Conservation (phyloP, 92 coral and sea anemone species). For the Pocillopora meandrina region DNA sequence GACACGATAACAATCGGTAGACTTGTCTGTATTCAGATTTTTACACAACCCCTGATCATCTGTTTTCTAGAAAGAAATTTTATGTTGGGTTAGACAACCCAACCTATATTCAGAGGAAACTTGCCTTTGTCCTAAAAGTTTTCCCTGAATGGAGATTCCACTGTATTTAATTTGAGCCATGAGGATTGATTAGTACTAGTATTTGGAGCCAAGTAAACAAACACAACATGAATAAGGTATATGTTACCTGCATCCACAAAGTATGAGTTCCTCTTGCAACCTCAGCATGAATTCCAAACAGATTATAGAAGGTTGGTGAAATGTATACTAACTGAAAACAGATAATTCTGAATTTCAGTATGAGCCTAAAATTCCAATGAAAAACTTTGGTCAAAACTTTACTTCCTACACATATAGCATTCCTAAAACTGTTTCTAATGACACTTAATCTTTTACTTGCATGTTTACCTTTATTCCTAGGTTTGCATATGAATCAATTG, state of each 20-base stretch:
- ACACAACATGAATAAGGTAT: background rate
- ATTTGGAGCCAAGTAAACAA: background rate
- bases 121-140: too few species aligned
- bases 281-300: slow-evolving; percentile 28
- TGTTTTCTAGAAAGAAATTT: too few species aligned
- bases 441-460: background rate
- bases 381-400: too few species aligned
- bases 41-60: too few species aligned
- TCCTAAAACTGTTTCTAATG: background rate
- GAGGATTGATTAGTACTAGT: too few species aligned
- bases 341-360: background rate
- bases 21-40: too few species aligned
- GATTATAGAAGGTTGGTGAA: slow-evolving; percentile 39
- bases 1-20: background rate
- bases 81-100: too few species aligned
- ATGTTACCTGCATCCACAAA: slow-evolving; percentile 75
- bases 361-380: background rate
- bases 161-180: too few species aligned
- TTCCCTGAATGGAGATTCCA: too few species aligned
- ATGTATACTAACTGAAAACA: slow-evolving; percentile 49
- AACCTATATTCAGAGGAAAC: too few species aligned
- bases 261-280: slow-evolving; percentile 58
- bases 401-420: background rate
- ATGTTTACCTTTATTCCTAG: slow-evolving; percentile 72
- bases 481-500: slow-evolving; percentile 70